A percentile compares a stretch with the other conserved stretches of the same genome.
phyloP scores from a whole-genome alignment of 2,888 invertebrate species.

The Corbicula japonica region DNA sequence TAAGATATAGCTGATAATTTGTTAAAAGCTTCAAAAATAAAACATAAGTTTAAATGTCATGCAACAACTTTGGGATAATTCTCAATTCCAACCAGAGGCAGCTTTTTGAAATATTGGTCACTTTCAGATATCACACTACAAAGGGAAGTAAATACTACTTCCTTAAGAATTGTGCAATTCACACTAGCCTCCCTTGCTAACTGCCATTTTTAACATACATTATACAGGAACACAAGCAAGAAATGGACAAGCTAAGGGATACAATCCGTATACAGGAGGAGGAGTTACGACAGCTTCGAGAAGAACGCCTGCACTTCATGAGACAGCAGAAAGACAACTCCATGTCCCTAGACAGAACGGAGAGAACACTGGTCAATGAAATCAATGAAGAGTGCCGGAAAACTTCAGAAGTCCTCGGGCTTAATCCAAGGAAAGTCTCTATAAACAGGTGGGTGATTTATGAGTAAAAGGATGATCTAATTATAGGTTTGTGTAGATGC shows the following conservation, averaged over 20 bases:
- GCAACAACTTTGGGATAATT: too few species aligned
- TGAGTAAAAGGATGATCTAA: background rate
- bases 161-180: too few species aligned
- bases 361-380: slow-evolving; percentile 81
- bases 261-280: slow-evolving; percentile 79
- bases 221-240: slow-evolving; percentile 78
- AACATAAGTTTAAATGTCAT: too few species aligned
- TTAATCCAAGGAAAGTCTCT: slow-evolving; percentile 79
- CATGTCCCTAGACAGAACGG: slow-evolving; percentile 73
- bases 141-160: too few species aligned
- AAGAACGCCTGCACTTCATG: slow-evolving; percentile 70
- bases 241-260: slow-evolving; percentile 77
- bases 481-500: too few species aligned
- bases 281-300: slow-evolving; percentile 73
- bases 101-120: too few species aligned
- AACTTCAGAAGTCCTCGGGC: slow-evolving; percentile 79
- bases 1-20: too few species aligned
- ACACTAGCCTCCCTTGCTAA: too few species aligned
- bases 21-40: too few species aligned
- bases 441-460: slow-evolving; percentile 71
- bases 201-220: too few species aligned
- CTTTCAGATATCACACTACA: too few species aligned
- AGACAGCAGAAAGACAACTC: slow-evolving; percentile 74
- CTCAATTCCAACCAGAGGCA: too few species aligned
- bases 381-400: slow-evolving; percentile 84